These are phyloP conservation scores for Sarcophaga peregrina DNA, from an alignment of 1,140 invertebrate genomes.

Conservation along the genomic window DNA sequence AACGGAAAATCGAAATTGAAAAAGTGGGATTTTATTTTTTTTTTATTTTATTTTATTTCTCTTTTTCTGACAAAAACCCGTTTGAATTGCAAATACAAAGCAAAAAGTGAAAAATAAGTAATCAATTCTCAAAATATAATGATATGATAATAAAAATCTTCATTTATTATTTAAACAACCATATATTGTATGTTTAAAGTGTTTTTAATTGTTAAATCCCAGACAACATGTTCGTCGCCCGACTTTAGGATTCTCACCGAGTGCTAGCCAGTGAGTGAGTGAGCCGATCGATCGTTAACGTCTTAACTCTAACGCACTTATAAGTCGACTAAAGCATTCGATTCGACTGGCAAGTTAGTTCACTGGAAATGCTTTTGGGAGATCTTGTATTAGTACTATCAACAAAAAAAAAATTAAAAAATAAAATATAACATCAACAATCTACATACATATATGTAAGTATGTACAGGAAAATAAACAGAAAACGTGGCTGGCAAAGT, in stretches of 20 bases:
- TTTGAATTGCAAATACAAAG: conserved; percentile 5
- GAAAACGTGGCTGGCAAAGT: not conserved
- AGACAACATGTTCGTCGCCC: not conserved
- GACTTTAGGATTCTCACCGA: not conserved
- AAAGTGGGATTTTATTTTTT: not conserved
- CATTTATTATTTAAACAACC: not conserved
- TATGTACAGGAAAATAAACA: not conserved
- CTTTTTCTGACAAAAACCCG: not conserved
- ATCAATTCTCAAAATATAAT: not conserved
- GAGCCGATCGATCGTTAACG: conserved; percentile 4
- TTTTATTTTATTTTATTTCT: too few relatives aligned
- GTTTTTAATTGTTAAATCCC: not conserved
- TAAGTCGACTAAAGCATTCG: conserved; percentile 21
- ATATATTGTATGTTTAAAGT: not conserved
- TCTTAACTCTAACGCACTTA: conserved; percentile 30
- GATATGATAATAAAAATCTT: not conserved
- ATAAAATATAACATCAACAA: not conserved
- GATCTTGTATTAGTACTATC: conserved; percentile 30
- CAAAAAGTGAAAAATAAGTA: not conserved
- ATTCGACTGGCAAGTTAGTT: not conserved
- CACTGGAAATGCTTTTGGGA: conserved; percentile 26
- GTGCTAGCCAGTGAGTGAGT: not conserved
- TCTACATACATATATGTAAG: not conserved
- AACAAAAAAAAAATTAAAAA: conserved; percentile 6
- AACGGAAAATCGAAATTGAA: too few relatives aligned